Percentiles rank a stretch among this genome's conserved stretches.
Evolutionary conservation across 2,888 invertebrate species (phyloP).

Genomic region (Oscheius sp.): DNA sequence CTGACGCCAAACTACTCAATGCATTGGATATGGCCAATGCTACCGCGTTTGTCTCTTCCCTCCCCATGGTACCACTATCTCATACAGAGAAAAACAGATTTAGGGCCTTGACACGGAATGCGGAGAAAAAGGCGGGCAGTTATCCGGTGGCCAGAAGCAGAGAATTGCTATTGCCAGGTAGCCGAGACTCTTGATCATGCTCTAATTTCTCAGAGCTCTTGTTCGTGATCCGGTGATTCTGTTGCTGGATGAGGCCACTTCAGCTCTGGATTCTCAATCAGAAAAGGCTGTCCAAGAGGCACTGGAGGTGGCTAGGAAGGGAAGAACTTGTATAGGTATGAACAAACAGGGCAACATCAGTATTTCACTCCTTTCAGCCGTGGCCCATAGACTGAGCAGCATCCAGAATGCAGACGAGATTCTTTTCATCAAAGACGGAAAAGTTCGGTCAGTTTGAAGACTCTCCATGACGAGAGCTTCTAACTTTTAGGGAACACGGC

Average conservation of each 20-base stretch:
- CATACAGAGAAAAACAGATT: slow-evolving; percentile 85
- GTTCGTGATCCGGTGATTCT: slow-evolving; percentile 49
- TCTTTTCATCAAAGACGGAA: slow-evolving; percentile 59
- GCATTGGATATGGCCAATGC: slow-evolving; percentile 57
- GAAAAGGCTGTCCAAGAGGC: slow-evolving; percentile 55
- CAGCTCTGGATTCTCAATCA: slow-evolving; percentile 52
- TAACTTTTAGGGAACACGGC: slow-evolving; percentile 59
- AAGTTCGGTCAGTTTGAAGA: slow-evolving; percentile 19
- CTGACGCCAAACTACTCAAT: slow-evolving; percentile 42
- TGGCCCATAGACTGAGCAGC: slow-evolving; percentile 49
- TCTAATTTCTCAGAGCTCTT: slow-evolving; percentile 43
- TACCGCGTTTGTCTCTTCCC: slow-evolving; percentile 47
- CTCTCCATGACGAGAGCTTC: slow-evolving; percentile 41
- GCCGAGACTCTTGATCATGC: background rate
- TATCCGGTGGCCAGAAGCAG: slow-evolving; percentile 61
- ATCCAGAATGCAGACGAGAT: slow-evolving; percentile 49
- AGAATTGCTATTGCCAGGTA: slow-evolving; percentile 56
- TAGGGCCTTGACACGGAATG: slow-evolving; percentile 47
- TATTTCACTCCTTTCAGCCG: slow-evolving; percentile 8
- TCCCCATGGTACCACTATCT: slow-evolving; percentile 73
- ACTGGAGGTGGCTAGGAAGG: slow-evolving; percentile 43
- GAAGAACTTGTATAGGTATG: slow-evolving; percentile 47
- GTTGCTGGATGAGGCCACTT: slow-evolving; percentile 59
- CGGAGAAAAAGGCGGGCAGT: slow-evolving; percentile 42
- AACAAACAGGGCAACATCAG: background rate